Conservation (phyloP, 2,797 vertebrate genomes). For the Telmatherina bonti region DNA sequence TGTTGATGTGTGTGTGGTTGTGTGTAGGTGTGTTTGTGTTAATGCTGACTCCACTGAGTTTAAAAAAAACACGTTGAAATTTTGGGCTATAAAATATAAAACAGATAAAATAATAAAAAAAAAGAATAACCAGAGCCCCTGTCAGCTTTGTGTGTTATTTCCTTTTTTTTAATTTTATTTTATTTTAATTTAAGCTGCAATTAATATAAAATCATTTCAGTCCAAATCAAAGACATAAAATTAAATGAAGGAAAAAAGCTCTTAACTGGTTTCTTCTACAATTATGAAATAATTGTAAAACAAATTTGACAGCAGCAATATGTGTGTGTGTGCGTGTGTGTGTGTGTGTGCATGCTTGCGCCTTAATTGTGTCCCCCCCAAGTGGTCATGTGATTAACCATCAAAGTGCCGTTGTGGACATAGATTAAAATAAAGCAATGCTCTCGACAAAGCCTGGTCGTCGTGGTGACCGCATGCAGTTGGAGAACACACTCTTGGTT, state of each 20-base stretch:
- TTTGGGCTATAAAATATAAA: background rate
- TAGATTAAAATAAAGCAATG: constrained; percentile 47
- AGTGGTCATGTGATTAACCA: constrained; percentile 56
- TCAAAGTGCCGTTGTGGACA: constrained; percentile 68
- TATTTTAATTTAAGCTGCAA: background rate
- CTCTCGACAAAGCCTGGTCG: background rate
- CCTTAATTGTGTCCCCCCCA: constrained; percentile 60
- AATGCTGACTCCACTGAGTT: background rate
- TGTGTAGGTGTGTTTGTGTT: constrained; percentile 27
- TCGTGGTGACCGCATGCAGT: background rate
- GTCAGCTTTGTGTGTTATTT: constrained; percentile 3
- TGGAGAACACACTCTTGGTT: background rate
- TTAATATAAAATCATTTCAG: background rate
- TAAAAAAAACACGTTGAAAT: background rate
- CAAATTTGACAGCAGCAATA: no score
- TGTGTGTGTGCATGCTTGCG: constrained; percentile 47
- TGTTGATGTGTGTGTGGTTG: constrained; percentile 23
- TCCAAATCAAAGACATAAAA: background rate
- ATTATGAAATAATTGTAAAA: background rate
- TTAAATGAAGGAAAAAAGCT: background rate
- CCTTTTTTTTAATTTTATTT: background rate
- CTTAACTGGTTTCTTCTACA: background rate
- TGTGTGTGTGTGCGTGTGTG: constrained; percentile 8
- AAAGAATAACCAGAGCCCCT: constrained; percentile 15
- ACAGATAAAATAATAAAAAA: background rate